Evolutionary conservation across 2,113 vertebrate species (phyloP).

Genomic region (Colaptes auratus): DNA sequence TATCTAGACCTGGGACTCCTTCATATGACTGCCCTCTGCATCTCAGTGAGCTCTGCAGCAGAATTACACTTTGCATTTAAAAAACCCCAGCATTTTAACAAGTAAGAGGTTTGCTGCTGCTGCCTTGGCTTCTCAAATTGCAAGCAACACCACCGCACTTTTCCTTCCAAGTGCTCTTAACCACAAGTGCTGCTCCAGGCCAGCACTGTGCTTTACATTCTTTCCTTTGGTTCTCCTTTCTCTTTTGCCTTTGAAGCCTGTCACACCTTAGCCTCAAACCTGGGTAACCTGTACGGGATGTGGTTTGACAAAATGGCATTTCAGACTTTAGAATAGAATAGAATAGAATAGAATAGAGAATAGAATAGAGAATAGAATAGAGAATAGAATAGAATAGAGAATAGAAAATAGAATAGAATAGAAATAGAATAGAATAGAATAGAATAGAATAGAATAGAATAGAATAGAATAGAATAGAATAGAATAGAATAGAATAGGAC

Average conservation of each 20-base stretch:
- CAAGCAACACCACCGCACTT: fast-evolving
- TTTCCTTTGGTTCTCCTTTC: not conserved
- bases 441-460: too few species aligned
- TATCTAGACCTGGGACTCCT: not conserved
- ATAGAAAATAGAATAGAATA: too few species aligned
- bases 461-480: too few species aligned
- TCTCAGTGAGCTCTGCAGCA: not conserved
- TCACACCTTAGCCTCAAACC: not conserved
- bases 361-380: too few species aligned
- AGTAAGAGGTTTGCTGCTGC: not conserved
- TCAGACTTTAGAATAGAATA: too few species aligned
- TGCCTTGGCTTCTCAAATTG: not conserved
- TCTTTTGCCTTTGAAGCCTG: not conserved
- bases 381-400: too few species aligned
- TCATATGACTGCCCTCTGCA: not conserved
- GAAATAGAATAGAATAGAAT: too few species aligned
- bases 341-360: too few species aligned
- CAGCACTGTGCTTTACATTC: not conserved
- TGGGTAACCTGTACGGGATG: not conserved
- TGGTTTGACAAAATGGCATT: slow-evolving; percentile 4
- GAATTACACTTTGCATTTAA: not conserved
- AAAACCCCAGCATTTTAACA: not conserved
- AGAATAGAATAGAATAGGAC: too few species aligned
- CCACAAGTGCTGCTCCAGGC: slow-evolving; percentile 7
- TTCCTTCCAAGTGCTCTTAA: slow-evolving; percentile 12